A percentile compares a stretch with the other conserved stretches of the same genome.
These are phyloP conservation scores for Drosophila imparisetae DNA, from an alignment of 2,888 invertebrate genomes.

Conservation along the genomic window DNA sequence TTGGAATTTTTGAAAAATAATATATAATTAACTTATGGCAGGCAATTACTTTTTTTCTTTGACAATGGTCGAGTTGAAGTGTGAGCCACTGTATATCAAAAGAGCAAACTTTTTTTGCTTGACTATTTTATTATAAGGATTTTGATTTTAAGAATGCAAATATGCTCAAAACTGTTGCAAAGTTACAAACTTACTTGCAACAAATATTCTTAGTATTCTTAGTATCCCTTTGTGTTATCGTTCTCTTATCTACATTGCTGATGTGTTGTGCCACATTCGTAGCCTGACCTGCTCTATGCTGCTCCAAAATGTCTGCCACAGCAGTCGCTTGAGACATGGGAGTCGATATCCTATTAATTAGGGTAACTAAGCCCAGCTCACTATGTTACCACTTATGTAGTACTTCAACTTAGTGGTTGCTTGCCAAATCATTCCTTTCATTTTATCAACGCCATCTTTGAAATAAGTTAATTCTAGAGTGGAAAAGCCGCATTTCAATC, in stretches of 20 bases:
- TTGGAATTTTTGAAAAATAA: no score
- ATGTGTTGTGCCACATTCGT: constrained; percentile 14
- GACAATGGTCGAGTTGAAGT: no score
- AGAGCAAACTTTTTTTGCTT: rapidly evolving
- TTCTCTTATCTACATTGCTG: constrained; percentile 20
- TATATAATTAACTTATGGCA: no score
- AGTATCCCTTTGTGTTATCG: neutral
- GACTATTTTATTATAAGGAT: neutral
- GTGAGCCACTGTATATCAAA: no score
- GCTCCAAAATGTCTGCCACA: neutral
- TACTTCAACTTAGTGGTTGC: constrained; percentile 1
- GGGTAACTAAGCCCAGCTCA: neutral
- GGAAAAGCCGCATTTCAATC: constrained; percentile 54
- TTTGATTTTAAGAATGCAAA: neutral
- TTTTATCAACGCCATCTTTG: constrained; percentile 37
- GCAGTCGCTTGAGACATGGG: constrained; percentile 1
- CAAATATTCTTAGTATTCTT: neutral
- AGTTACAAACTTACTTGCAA: neutral
- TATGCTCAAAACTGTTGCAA: neutral
- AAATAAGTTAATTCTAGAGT: constrained; percentile 61
- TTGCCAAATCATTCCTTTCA: constrained; percentile 35
- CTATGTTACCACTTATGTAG: constrained; percentile 3
- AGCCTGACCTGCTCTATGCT: constrained; percentile 14
- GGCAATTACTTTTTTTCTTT: no score
- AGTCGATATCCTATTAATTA: constrained; percentile 43